A percentile compares a stretch with the other conserved stretches of the same genome.
Evolutionary conservation across 2,888 invertebrate species (phyloP).

Genomic region (Rotaria socialis): DNA sequence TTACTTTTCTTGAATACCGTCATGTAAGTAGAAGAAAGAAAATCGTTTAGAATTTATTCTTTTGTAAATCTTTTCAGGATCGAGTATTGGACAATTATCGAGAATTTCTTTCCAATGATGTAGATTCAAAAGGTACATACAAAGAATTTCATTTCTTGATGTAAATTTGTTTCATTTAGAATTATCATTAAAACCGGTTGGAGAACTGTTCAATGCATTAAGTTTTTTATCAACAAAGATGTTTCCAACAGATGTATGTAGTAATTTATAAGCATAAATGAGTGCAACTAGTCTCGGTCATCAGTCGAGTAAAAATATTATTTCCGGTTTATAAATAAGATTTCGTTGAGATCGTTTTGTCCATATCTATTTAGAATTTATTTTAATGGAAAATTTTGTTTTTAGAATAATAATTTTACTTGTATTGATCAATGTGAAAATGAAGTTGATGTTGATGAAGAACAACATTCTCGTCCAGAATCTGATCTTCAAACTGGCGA

Average conservation of each 20-base stretch:
- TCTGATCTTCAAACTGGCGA: not conserved
- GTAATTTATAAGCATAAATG: too few species aligned
- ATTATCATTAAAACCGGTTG: conserved; percentile 29
- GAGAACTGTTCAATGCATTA: not conserved
- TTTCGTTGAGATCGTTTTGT: too few species aligned
- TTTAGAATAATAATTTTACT: not conserved
- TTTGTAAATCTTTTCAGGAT: not conserved
- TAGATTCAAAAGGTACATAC: not conserved
- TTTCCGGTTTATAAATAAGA: too few species aligned
- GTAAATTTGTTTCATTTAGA: not conserved
- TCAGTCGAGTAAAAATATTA: not conserved
- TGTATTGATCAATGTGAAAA: not conserved
- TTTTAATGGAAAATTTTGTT: not conserved
- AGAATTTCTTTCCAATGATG: not conserved
- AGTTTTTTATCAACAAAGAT: not conserved
- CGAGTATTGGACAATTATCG: conserved; percentile 34
- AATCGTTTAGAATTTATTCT: not conserved
- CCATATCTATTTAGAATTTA: too few species aligned
- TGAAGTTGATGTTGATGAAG: not conserved
- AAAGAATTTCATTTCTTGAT: not conserved
- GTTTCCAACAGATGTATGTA: not conserved
- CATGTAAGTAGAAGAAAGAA: not conserved
- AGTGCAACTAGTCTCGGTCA: too few species aligned
- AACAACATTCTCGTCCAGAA: not conserved
- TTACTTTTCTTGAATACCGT: conserved; percentile 31